Conservation (phyloP, 2,888 invertebrate species). For the Amblyteles armatorius region DNA sequence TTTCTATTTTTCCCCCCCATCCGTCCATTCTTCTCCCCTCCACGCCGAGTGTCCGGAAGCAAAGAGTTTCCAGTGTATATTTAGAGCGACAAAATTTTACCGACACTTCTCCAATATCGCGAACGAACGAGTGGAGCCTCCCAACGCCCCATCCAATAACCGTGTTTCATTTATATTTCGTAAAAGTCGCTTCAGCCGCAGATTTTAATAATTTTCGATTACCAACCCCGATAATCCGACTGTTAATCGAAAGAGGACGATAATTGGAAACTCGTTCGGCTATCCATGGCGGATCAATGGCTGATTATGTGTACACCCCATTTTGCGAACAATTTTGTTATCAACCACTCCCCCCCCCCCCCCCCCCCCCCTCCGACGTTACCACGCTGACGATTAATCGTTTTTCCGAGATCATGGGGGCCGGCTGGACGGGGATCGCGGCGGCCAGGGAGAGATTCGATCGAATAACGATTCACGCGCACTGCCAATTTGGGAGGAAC, state of each 20-base stretch:
- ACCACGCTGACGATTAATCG: slow-evolving; percentile 59
- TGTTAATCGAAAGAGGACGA: slow-evolving; percentile 26
- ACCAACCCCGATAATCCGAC: slow-evolving; percentile 6
- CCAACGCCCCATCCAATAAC: neutral
- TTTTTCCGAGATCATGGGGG: slow-evolving; percentile 45
- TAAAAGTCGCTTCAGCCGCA: slow-evolving; percentile 28
- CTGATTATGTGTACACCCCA: slow-evolving; percentile 15
- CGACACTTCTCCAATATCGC: neutral
- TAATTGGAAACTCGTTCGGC: slow-evolving; percentile 36
- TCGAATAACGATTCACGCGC: slow-evolving; percentile 59
- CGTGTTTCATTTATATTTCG: slow-evolving; percentile 7
- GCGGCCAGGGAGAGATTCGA: slow-evolving; percentile 34
- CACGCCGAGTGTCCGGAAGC: slow-evolving; percentile 29
- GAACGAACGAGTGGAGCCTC: neutral
- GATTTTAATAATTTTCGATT: slow-evolving; percentile 47
- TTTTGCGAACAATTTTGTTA: slow-evolving; percentile 60
- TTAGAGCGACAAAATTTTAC: slow-evolving; percentile 1
- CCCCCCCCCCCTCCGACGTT: slow-evolving; percentile 15
- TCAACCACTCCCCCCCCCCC: slow-evolving; percentile 1
- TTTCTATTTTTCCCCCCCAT: slow-evolving; percentile 43
- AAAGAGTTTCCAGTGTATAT: slow-evolving; percentile 9
- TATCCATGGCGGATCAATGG: slow-evolving; percentile 17
- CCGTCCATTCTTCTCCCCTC: slow-evolving; percentile 1
- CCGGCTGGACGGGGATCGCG: slow-evolving; percentile 10
- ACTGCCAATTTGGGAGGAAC: slow-evolving; percentile 64